These are phyloP conservation scores for Phyllopteryx taeniolatus DNA, from an alignment of 2,113 vertebrate species.

Conservation along the genomic window DNA sequence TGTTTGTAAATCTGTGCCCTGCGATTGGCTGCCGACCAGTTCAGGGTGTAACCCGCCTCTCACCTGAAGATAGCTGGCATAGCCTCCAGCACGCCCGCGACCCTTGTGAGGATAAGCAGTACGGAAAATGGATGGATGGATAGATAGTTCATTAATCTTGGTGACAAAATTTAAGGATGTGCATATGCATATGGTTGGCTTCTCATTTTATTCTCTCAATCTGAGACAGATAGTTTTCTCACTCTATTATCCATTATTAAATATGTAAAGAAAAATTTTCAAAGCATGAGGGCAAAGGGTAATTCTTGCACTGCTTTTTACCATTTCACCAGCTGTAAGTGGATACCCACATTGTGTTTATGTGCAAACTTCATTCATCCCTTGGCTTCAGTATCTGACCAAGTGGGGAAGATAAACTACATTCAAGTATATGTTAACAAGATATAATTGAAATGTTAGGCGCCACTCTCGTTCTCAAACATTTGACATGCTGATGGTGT, in stretches of 20 bases:
- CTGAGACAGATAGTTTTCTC: background rate
- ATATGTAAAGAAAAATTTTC: background rate
- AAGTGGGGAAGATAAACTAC: conserved; percentile 2
- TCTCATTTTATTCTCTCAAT: background rate
- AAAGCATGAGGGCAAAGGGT: background rate
- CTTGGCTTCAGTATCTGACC: conserved; percentile 6
- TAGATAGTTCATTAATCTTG: background rate
- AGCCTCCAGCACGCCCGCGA: no score
- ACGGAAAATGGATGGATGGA: no score
- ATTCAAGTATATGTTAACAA: conserved; percentile 22
- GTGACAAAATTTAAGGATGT: background rate
- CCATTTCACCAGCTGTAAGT: conserved; percentile 9
- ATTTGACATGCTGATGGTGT: conserved; percentile 54
- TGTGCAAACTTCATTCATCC: conserved; percentile 3
- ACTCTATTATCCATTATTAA: background rate
- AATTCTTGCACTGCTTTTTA: background rate
- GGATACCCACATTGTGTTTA: conserved; percentile 8
- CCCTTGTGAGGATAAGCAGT: no score
- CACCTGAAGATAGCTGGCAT: no score
- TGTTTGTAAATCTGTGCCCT: no score
- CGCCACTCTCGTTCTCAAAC: conserved; percentile 53
- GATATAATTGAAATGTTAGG: conserved; percentile 44
- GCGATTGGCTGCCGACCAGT: no score
- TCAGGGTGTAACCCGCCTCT: no score
- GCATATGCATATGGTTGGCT: background rate